Base-by-base conservation (phyloP, 2,888 invertebrate species). In the Dasysyrphus albostriatus region DNA sequence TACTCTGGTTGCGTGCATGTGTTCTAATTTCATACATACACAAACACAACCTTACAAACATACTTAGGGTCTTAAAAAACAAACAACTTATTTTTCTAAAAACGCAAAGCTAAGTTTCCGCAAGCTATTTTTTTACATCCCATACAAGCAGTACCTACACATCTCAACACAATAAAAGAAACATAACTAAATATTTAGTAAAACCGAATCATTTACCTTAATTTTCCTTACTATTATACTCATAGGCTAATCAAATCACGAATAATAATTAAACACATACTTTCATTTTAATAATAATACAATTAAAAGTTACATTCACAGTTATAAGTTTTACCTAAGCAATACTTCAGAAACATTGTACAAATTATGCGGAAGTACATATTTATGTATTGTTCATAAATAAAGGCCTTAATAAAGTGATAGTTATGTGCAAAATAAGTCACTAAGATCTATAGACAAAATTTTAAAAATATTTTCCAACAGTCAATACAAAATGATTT, bases 1-100 rank as follows among this genome's bases (percentile, higher is more conserved):
- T 94, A 94, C 94, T 92, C 91, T 91, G 94, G 93, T 94, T 94
- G 94, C 94, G 93, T 93, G 94, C 94, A 94, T 94, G 94, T 89
- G 88, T 90, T 83, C 9, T 59, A 65, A 75, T 72, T 61, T 56
- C 32, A 70, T 24, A 75, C 74, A 77, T 56, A 74, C 61, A 77
- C 59, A 74, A 37, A 81, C 59, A 69, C 51, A 39, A 24, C 39
- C 8, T 54, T 3, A 49, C 61, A 63, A 29, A 29, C 63, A 54
- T 54, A 73, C 61, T 61, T 39, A 61, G 77, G n/a, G 42, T 54
- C 61, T 73, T 69, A 59, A 37, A 70, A 74, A 74, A 37, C 12
- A 67, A 67, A 47, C 24, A n/a, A 65, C 34, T 42, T 24, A 34
- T 59, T 59, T 59, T 49, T 37, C 29, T 29, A 3, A 44, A 76